A percentile compares a stretch with the other conserved stretches of the same genome.
Evolutionary conservation across 2,113 vertebrate genomes (phyloP).

Genomic region (Rhinichthys klamathensis): DNA sequence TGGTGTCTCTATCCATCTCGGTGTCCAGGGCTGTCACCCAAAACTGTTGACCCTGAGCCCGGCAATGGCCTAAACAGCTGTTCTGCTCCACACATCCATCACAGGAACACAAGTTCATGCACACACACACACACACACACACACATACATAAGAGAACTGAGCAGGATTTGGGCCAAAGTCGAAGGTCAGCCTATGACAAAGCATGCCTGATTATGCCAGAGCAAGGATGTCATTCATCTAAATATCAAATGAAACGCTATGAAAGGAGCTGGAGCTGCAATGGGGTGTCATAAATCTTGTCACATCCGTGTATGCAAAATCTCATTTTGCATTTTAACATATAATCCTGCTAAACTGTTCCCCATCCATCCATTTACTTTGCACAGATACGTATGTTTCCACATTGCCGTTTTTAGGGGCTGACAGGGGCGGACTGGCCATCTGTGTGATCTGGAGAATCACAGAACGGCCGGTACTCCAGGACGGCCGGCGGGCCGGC

Average conservation of each 20-base stretch:
- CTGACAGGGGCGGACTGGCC: too few species aligned
- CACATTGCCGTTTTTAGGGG: too few species aligned
- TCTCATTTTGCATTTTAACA: background rate
- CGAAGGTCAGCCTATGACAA: constrained; percentile 33
- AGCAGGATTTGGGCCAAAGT: constrained; percentile 35
- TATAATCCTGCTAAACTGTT: background rate
- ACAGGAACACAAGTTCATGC: constrained; percentile 31
- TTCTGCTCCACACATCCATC: constrained; percentile 12
- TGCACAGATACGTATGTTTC: background rate
- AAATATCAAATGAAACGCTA: constrained; percentile 15
- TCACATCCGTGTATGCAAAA: background rate
- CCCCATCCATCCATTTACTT: background rate
- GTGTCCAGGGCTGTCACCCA: constrained; percentile 45
- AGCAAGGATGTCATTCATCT: constrained; percentile 18
- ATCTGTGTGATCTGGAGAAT: too few species aligned
- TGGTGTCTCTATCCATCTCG: constrained; percentile 41
- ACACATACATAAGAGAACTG: background rate
- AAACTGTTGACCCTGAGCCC: constrained; percentile 48
- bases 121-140: constrained; percentile 2
- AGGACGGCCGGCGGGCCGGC: too few species aligned
- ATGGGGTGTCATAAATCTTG: constrained; percentile 14
- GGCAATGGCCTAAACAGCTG: constrained; percentile 49
- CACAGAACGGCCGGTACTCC: too few species aligned
- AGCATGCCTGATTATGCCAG: constrained; percentile 39
- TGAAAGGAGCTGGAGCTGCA: constrained; percentile 9